phyloP scores from a whole-genome alignment of 2,888 invertebrate genomes.

The Parapristionchus giblindavisi region DNA sequence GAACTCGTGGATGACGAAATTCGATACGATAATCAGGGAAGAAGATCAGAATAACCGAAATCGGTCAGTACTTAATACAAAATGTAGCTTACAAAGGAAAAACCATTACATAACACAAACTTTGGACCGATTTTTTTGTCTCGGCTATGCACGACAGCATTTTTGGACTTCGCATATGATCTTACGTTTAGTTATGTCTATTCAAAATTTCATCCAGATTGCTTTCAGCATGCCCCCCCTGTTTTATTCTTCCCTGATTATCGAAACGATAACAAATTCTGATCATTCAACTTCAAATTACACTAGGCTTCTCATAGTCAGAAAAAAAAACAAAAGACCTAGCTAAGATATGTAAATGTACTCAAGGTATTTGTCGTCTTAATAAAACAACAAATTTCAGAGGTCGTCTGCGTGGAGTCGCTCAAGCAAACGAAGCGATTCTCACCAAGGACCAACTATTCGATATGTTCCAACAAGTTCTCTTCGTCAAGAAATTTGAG shows the following conservation, averaged over 20 bases:
- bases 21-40: constrained; percentile 89
- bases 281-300: too few relatives aligned
- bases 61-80: constrained; percentile 1
- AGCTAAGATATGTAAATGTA: too few relatives aligned
- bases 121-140: background rate
- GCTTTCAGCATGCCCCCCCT: too few relatives aligned
- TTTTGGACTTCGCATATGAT: too few relatives aligned
- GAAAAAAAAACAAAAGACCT: too few relatives aligned
- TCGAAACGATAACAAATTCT: too few relatives aligned
- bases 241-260: too few relatives aligned
- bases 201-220: too few relatives aligned
- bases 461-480: constrained; percentile 99
- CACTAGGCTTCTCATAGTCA: too few relatives aligned
- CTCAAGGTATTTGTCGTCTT: too few relatives aligned
- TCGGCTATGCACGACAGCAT: background rate
- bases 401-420: constrained; percentile 50
- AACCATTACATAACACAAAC: background rate
- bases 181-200: too few relatives aligned
- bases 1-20: constrained; percentile 99
- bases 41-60: constrained; percentile 70
- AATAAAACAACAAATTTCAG: too few relatives aligned
- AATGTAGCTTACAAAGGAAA: background rate
- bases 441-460: constrained; percentile 98
- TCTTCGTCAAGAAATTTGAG: constrained; percentile 98
- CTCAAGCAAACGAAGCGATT: constrained; percentile 72